These are phyloP conservation scores for Cetoscarus ocellatus DNA, from an alignment of 2,797 vertebrate species.

Conservation along the genomic window DNA sequence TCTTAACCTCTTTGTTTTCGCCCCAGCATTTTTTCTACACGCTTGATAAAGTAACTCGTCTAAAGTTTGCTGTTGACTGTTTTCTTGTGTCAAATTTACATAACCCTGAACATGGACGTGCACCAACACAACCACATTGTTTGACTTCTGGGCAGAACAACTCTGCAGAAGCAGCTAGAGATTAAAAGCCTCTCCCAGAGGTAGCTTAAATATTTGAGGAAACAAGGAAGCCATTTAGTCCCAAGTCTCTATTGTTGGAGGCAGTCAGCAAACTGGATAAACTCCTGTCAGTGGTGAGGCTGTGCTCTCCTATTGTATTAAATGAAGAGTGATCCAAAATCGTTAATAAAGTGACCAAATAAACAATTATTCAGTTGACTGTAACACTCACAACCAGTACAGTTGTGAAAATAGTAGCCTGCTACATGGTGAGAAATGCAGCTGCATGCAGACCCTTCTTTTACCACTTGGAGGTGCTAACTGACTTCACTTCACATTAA, in stretches of 20 bases:
- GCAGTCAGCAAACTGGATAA: not conserved
- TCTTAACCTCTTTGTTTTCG: too few relatives aligned
- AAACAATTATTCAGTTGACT: too few relatives aligned
- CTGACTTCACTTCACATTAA: conserved; percentile 2
- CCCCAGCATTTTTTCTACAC: too few relatives aligned
- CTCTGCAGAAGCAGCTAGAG: not conserved
- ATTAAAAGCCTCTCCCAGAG: not conserved
- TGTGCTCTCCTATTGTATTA: not conserved
- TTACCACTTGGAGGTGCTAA: conserved; percentile 60
- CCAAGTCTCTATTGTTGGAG: conserved; percentile 12
- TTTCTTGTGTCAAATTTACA: conserved; percentile 16
- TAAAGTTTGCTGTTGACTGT: not conserved
- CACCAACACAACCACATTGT: conserved; percentile 1
- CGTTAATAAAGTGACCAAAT: too few relatives aligned
- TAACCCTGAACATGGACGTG: not conserved
- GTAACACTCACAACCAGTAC: too few relatives aligned
- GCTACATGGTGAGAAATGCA: not conserved
- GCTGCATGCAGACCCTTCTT: not conserved
- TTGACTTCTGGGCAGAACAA: conserved; percentile 12
- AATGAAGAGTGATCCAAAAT: too few relatives aligned
- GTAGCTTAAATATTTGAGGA: not conserved
- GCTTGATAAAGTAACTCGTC: too few relatives aligned
- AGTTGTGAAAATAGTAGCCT: too few relatives aligned
- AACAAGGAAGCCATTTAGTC: not conserved
- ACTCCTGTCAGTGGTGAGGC: conserved; percentile 3